Evolutionary conservation across 2,113 vertebrate species (phyloP), one percentile per base, ranked within the genome.

Genomic region (Nothocercus julius): DNA sequence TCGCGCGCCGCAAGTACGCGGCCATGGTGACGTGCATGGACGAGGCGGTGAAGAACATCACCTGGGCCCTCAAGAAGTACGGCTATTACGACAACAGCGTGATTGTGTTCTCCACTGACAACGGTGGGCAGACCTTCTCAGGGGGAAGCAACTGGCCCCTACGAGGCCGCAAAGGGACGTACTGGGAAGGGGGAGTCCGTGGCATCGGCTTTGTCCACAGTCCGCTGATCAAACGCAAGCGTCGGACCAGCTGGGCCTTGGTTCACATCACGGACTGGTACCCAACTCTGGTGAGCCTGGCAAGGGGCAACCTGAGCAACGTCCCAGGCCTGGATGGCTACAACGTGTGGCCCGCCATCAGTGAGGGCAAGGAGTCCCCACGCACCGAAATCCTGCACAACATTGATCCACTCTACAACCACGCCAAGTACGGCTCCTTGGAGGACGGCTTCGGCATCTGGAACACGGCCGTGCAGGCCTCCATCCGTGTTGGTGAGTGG

Each of bases 251-350:
- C 93, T 98, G 98, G 95, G 98, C 98, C 0, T 93, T 99, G 89
- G 97, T 99, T 59, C 99, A 99, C 92, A 99, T 99, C 97, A 99
- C 99, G 0, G 99, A 99, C 96, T 99, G 99, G 99, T 99, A 99
- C 92, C 99, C 99, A 0, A 99, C 99, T 13, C 96, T 99, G 59
- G 98, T 99, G 67, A 97, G 97, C 25, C 97, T 99, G 92, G 99
- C 99, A 2, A 98, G 98, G 30, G 99, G 99, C 30, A 98, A 98
- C 20, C 81, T 98, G 67, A 99, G 99, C 10, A 97, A 94, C 0
- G 97, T 97, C 0, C 97, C 99, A 2, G 97, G 97, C 13, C 87
- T 99, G 30, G 99, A 99, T 51, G 99, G 99, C 21, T 98, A 98
- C 51, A 96, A 99, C 0, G 98, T 99, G 75, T 99, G 99, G 99